Conservation (phyloP, 1,140 invertebrate species). For the Tetramorium simillimum region DNA sequence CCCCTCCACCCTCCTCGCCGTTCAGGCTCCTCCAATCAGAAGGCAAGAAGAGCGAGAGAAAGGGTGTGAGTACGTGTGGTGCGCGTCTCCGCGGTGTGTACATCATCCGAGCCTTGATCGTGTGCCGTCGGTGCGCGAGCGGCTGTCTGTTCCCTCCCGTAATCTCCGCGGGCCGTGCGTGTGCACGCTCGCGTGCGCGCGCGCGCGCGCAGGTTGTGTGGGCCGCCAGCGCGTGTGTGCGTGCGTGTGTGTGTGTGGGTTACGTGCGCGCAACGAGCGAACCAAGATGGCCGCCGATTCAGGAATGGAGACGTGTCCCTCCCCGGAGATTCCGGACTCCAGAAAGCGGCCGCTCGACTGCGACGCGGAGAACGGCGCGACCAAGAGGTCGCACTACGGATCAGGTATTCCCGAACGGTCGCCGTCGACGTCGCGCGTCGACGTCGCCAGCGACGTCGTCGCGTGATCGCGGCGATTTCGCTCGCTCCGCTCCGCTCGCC, state of each 20-base stretch:
- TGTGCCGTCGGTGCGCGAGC: constrained; percentile 7
- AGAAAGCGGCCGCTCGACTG: constrained; percentile 95
- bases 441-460: background rate
- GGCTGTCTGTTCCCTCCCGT: constrained; percentile 40
- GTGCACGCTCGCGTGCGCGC: background rate
- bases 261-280: constrained; percentile 76
- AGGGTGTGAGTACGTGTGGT: background rate
- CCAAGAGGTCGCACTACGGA: constrained; percentile 95
- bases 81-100: background rate
- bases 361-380: constrained; percentile 94
- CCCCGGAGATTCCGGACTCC: constrained; percentile 92
- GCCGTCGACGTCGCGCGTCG: constrained; percentile 51
- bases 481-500: background rate
- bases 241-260: constrained; percentile 43
- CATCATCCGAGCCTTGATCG: background rate
- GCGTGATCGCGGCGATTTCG: background rate
- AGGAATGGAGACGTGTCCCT: constrained; percentile 93
- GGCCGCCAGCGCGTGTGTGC: background rate
- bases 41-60: background rate
- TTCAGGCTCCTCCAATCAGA: background rate
- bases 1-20: background rate
- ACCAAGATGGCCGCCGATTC: constrained; percentile 92
- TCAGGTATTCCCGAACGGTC: constrained; percentile 88
- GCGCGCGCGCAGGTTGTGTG: too few relatives aligned
- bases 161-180: constrained; percentile 39